Base-by-base conservation (phyloP, 2,797 vertebrate genomes). In the Galaxias olidus region DNA sequence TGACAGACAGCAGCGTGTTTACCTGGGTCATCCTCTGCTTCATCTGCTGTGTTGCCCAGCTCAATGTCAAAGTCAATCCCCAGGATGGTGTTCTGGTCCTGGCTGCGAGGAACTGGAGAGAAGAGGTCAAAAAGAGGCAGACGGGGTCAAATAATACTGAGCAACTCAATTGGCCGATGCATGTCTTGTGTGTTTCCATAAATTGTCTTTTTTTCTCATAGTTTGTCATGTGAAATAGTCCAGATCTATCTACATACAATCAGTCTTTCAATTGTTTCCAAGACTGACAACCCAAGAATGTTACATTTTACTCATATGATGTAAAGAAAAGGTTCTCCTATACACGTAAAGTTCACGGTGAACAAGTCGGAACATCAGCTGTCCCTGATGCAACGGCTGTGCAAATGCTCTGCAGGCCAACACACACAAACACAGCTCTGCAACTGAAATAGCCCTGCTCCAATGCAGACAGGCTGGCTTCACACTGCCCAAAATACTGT, bases 11-110 rank as follows among this genome's bases (percentile, higher is more conserved):
- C 30, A 6, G 30, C 30, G 30, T 30, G 30, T 30, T 88, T 91
- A 97, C 97, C 96, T 92, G 96, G 94, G 73, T 98, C 96, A 52
- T 99, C 96, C 0, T 92, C 93, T 46, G 90, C 90, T 83, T 97
- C 94, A 4, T 94, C 96, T 0, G 95, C 96, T 0, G 94, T 98
- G 87, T 97, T 92, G 59, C 96, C 97, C 66, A 92, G 88, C 90
- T 98, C 96, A 65, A 99, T 96, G 88, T 98, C 96, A 81, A 95
- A 94, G 80, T 87, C 86, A 4, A 86, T 87, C 78, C 87, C 94
- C 73, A 90, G 93, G 65, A 95, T 92, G 10, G 93, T 95, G 89
- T 94, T 94, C 15, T 88, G 87, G 68, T 90, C 93, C 4, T 91
- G 92, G 75, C 96, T 95, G 45, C 94, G 92, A 8, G 96, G 97